Base-by-base conservation (phyloP, 1,140 invertebrate genomes). In the Neuroterus valhalla region DNA sequence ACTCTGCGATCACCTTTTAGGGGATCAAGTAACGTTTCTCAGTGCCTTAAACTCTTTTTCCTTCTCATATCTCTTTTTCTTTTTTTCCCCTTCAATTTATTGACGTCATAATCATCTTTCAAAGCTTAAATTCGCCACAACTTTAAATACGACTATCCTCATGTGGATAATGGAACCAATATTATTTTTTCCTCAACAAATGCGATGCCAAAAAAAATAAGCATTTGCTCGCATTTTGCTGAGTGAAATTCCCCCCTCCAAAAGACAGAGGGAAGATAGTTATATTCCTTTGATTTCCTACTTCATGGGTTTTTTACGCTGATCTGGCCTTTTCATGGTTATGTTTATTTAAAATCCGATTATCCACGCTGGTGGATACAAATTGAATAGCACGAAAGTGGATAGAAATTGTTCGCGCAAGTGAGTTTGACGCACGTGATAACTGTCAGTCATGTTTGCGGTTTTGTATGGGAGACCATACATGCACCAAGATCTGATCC, bases 401-500 rank as follows among this genome's bases (percentile, higher is more conserved):
- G 26, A 21, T 50, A 26, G 6, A 26, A 62, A 62, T 62, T 62
- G 15, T 62, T 62, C 55, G 55, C 55, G 55, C 21, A 62, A 62
- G 31, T 62, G 31, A 62, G n/a, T 62, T 62, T 3, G 26, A 62
- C 26, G 26, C 55, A 62, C 55, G 55, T 62, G 55, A 62, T 62
- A 71, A 71, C 75, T 70, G 62, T 70, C 70, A 66, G 48, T 55
- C 71, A 67, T 75, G 69, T 10, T 68, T 69, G 70, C 71, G 68
- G 66, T 42, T 31, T 44, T 68, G 68, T 66, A 52, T 66, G 43
- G 68, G 48, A n/a, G 19, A 68, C 8, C 50, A 73, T 74, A 46
- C 72, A 43, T 77, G 55, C 43, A 52, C 52, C 62, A 70, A 71
- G 46, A 38, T 73, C 75, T 68, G 68, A 55, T 85, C 78, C 80